Conservation (phyloP, 1,140 invertebrate species). For the Teleogryllus occipitalis region DNA sequence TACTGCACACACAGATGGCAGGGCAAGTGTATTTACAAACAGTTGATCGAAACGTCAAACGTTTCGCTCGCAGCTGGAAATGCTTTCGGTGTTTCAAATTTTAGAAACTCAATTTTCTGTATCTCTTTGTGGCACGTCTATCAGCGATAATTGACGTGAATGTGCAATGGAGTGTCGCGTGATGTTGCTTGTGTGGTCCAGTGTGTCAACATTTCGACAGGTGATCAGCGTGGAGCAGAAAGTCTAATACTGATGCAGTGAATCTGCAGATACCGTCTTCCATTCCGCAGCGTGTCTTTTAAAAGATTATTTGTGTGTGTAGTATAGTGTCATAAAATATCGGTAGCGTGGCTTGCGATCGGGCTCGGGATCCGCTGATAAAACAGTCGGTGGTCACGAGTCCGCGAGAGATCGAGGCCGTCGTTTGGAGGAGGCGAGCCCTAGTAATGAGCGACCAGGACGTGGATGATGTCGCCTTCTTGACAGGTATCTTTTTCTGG, state of each 20-base stretch:
- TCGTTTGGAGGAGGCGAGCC: slow-evolving; percentile 37
- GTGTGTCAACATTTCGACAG: background rate
- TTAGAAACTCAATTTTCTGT: background rate
- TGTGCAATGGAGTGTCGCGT: background rate
- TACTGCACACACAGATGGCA: background rate
- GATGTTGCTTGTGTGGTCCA: background rate
- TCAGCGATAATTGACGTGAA: background rate
- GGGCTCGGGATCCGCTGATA: slow-evolving; percentile 36
- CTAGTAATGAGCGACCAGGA: slow-evolving; percentile 71
- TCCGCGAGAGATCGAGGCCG: slow-evolving; percentile 41
- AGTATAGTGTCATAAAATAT: background rate
- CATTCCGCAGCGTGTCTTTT: background rate
- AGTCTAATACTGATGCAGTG: background rate
- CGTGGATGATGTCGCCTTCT: slow-evolving; percentile 84
- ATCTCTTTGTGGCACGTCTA: background rate
- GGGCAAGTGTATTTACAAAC: slow-evolving; percentile 4
- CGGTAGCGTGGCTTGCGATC: slow-evolving; percentile 16
- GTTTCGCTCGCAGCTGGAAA: background rate
- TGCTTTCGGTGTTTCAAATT: background rate
- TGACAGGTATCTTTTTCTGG: slow-evolving; percentile 56
- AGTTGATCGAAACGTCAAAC: slow-evolving; percentile 4
- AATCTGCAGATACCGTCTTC: background rate
- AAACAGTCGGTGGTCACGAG: slow-evolving; percentile 43
- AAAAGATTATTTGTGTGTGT: background rate
- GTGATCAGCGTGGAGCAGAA: background rate